phyloP scores from a whole-genome alignment of 2,888 invertebrate genomes.

The Lepidocyrtoides sp. region DNA sequence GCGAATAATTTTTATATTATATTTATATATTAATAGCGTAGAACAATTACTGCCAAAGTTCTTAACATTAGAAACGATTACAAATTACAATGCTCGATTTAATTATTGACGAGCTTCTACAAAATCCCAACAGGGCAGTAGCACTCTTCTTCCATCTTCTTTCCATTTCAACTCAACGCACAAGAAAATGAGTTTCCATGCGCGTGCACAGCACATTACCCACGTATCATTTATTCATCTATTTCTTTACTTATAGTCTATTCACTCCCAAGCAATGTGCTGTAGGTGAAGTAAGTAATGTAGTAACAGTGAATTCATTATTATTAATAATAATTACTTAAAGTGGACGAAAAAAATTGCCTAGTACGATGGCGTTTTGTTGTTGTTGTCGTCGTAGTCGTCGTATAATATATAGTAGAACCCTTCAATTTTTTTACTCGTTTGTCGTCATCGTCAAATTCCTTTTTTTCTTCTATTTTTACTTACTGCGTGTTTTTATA shows the following conservation, averaged over 20 bases:
- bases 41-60: not conserved
- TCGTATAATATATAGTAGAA: not conserved
- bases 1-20: not conserved
- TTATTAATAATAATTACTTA: slow-evolving; percentile 48
- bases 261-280: slow-evolving; percentile 32
- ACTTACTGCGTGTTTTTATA: slow-evolving; percentile 44
- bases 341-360: slow-evolving; percentile 53
- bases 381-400: not conserved
- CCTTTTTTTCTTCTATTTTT: not conserved
- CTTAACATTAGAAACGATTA: slow-evolving; percentile 8
- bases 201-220: not conserved
- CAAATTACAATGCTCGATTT: slow-evolving; percentile 12
- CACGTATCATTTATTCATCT: not conserved
- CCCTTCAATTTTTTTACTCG: slow-evolving; percentile 5
- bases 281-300: not conserved
- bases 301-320: not conserved
- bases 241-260: not conserved
- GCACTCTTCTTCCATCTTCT: not conserved
- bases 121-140: slow-evolving; percentile 10
- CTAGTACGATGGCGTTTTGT: not conserved
- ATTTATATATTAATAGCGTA: not conserved
- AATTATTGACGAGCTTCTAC: slow-evolving; percentile 1
- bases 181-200: slow-evolving; percentile 12
- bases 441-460: not conserved
- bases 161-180: not conserved